Evolutionary conservation across 2,888 invertebrate species (phyloP).

Genomic region (Microchrysa polita): DNA sequence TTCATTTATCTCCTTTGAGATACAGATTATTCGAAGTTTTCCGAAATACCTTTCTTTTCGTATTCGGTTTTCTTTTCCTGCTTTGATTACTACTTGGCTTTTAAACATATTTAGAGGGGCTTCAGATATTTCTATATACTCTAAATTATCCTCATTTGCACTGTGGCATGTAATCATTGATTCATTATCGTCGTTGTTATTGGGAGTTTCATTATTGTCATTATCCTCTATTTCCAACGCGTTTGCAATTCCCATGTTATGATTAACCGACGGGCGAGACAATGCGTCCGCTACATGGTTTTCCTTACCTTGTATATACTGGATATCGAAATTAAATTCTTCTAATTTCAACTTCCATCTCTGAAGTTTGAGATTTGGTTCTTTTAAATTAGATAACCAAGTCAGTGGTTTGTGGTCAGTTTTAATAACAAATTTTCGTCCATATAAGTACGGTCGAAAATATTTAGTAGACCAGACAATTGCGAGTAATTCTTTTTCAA

Average conservation of each 20-base stretch:
- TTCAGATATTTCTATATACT: too few relatives aligned
- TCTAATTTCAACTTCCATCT: conserved; percentile 12
- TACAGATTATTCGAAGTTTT: neutral
- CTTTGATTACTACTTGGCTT: too few relatives aligned
- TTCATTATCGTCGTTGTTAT: too few relatives aligned
- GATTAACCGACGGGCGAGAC: neutral
- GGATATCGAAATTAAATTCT: conserved; percentile 1
- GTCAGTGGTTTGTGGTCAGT: conserved; percentile 47
- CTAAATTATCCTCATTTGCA: too few relatives aligned
- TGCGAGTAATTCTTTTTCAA: conserved; percentile 49
- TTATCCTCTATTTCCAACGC: neutral
- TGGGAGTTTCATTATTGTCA: neutral
- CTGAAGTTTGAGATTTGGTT: neutral
- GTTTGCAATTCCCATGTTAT: neutral
- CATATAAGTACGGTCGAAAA: conserved; percentile 48
- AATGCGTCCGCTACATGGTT: conserved; percentile 29
- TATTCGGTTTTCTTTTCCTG: neutral
- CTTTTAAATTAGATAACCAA: neutral
- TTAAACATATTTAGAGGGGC: too few relatives aligned
- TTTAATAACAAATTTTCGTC: conserved; percentile 44
- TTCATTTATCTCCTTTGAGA: too few relatives aligned
- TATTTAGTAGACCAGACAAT: conserved; percentile 49
- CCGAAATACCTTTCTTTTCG: conserved; percentile 5
- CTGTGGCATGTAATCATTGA: neutral
- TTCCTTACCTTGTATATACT: conserved; percentile 18